Conservation (phyloP, 2,113 vertebrate species). For the Anarrhichthys ocellatus region DNA sequence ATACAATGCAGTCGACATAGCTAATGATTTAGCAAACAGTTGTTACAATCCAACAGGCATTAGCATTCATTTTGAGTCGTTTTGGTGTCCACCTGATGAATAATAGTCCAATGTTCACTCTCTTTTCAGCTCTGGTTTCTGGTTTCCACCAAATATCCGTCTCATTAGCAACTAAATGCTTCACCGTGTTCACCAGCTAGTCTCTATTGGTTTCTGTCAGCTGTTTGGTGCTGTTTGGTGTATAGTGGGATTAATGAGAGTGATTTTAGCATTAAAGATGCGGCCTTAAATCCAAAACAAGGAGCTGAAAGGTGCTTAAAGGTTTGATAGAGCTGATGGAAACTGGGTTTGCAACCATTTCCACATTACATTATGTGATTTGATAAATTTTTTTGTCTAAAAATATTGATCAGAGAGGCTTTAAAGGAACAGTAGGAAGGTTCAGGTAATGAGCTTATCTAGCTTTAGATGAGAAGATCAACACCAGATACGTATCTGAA, state of each 20-base stretch:
- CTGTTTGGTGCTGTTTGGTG: too few relatives aligned
- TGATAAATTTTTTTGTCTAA: background rate
- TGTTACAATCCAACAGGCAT: background rate
- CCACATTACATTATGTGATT: background rate
- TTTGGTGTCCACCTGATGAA: background rate
- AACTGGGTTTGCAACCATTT: background rate
- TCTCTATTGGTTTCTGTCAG: too few relatives aligned
- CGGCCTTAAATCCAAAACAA: too few relatives aligned
- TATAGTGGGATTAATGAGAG: background rate
- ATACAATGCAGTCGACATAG: slow-evolving; percentile 1
- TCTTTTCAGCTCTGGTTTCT: too few relatives aligned
- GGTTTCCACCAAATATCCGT: too few relatives aligned
- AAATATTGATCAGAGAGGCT: background rate
- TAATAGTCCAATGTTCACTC: too few relatives aligned
- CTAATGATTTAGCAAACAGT: background rate
- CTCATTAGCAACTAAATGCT: too few relatives aligned
- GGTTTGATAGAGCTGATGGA: background rate
- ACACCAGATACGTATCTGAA: background rate
- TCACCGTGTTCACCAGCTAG: too few relatives aligned
- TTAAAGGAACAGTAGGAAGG: background rate
- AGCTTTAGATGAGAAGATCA: too few relatives aligned
- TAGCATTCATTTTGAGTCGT: background rate
- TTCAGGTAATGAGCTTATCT: background rate
- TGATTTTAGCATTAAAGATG: background rate
- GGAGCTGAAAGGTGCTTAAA: background rate